Evolutionary conservation across 2,113 vertebrate genomes (phyloP), one percentile per base, ranked within the genome.

Genomic region (Spea multiplicata): DNA sequence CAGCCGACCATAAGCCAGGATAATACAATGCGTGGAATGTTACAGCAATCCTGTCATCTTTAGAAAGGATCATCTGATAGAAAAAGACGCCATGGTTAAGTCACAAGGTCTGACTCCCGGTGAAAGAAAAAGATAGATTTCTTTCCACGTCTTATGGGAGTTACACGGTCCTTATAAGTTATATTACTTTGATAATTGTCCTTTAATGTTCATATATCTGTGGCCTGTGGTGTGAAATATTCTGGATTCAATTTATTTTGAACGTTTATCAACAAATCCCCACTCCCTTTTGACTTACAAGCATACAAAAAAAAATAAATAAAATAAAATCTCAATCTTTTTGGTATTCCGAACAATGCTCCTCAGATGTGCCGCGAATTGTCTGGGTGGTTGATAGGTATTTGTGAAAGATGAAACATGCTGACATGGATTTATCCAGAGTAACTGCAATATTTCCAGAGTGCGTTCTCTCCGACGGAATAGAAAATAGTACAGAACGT

Each of bases 331-430:
- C 44, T 69, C 44, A 59, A 55, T 66, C 75, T 62, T 80, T 61
- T 45, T 80, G 61, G 82, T 65, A 71, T 48, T 61, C 72, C 82
- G 53, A 75, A n/a, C 55, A 76, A 16, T 81, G 55, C 66, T 70
- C 46, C n/a, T 52, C 53, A 61, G n/a, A 76, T 30, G 67, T 70
- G 53, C 66, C 75, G 70, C 13, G 55, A 71, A 62, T 62, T 47
- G 61, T 62, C 65, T 62, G 55, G 16, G 45, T 9, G 12, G 12
- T 62, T 71, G 53, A 71, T 77, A 62, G 67, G 46, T 77, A 59
- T 77, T 66, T 70, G 44, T 30, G 66, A 76, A 49, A 50, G 52
- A 67, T 69, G 16, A 77, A 14, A 61, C 45, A 47, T 77, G 75
- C 67, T 62, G 67, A 62, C 9, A 70, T 77, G 4, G 16, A 77